Evolutionary conservation across 1,140 invertebrate species (phyloP).

Genomic region (Telenomus remus): DNA sequence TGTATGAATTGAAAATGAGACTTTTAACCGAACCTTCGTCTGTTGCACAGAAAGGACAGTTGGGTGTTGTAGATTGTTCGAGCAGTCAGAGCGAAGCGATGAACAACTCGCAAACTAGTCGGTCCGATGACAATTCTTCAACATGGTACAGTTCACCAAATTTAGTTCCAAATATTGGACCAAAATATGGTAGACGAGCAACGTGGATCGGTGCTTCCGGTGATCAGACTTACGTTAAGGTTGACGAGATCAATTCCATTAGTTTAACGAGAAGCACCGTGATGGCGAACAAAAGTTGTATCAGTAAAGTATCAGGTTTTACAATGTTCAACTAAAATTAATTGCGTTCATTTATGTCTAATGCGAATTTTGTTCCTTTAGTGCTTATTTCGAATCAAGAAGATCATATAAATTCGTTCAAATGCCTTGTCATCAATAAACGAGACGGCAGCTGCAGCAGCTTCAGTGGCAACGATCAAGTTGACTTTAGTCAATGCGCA

Average conservation of each 20-base stretch:
- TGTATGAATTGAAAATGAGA: constrained; percentile 3
- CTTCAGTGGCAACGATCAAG: constrained; percentile 86
- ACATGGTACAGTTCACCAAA: constrained; percentile 89
- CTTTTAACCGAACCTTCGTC: too few relatives aligned
- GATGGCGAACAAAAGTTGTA: constrained; percentile 89
- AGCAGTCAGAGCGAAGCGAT: constrained; percentile 65
- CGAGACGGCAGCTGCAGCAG: constrained; percentile 88
- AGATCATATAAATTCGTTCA: constrained; percentile 82
- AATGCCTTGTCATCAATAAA: constrained; percentile 90
- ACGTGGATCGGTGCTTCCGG: constrained; percentile 95
- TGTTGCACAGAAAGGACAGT: constrained; percentile 87
- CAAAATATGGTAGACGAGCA: constrained; percentile 86
- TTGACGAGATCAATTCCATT: constrained; percentile 95
- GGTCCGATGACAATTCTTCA: constrained; percentile 68
- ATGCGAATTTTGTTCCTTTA: constrained; percentile 67
- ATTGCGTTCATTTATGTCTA: too few relatives aligned
- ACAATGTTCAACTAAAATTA: too few relatives aligned
- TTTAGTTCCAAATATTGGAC: constrained; percentile 86
- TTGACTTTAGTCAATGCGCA: constrained; percentile 84
- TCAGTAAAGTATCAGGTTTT: constrained; percentile 78
- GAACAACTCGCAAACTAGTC: constrained; percentile 59
- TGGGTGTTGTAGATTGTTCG: constrained; percentile 81
- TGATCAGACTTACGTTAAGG: constrained; percentile 95
- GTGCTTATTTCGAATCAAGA: constrained; percentile 82
- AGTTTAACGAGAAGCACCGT: constrained; percentile 90